Evolutionary conservation across 2,113 vertebrate species (phyloP).

Genomic region (Sturnus vulgaris): DNA sequence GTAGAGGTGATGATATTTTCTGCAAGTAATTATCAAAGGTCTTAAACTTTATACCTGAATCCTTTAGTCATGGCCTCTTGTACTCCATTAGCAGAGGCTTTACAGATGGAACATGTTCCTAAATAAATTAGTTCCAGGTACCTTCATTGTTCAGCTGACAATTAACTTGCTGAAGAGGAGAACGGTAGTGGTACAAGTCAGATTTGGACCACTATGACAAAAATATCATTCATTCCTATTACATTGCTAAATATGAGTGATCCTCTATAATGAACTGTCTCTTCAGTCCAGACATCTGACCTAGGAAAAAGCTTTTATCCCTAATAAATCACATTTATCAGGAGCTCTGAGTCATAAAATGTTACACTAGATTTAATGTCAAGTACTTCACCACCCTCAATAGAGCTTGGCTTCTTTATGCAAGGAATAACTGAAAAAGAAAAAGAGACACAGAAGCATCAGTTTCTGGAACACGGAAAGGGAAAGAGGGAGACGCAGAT

Average conservation of each 20-base stretch:
- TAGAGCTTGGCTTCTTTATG: not conserved
- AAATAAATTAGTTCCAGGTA: slow-evolving; percentile 19
- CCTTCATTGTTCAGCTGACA: not conserved
- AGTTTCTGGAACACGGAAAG: not conserved
- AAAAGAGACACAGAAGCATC: not conserved
- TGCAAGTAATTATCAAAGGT: not conserved
- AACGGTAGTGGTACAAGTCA: not conserved
- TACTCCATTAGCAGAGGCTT: not conserved
- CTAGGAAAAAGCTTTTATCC: slow-evolving; percentile 40
- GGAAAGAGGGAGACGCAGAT: not conserved
- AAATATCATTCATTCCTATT: not conserved
- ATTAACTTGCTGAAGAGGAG: not conserved
- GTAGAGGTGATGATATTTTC: not conserved
- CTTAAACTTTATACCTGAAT: not conserved
- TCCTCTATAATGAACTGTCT: slow-evolving; percentile 2
- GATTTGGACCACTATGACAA: not conserved
- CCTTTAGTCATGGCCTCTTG: slow-evolving; percentile 7
- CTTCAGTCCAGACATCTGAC: slow-evolving; percentile 27
- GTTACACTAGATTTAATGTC: not conserved
- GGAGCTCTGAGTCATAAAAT: slow-evolving; percentile 25
- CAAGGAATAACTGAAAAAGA: not conserved
- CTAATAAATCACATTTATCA: slow-evolving; percentile 6
- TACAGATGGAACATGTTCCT: not conserved
- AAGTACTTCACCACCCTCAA: not conserved
- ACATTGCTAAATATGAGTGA: slow-evolving; percentile 4